phyloP scores from a whole-genome alignment of 2,797 vertebrate species.

The Gambusia yucatana region DNA sequence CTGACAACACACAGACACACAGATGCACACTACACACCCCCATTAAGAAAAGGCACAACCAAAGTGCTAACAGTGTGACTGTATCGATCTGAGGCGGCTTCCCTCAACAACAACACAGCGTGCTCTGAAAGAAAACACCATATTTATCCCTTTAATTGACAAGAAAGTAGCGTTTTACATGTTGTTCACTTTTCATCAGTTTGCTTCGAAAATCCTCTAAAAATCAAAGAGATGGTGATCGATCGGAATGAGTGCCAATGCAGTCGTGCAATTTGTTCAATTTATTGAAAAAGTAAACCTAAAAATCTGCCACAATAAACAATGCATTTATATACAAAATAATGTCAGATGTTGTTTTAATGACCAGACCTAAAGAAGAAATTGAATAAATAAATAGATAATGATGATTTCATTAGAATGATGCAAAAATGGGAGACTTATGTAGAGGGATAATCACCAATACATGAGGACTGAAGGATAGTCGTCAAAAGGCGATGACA shows the following conservation, averaged over 20 bases:
- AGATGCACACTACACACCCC: conserved; percentile 11
- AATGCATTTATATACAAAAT: neutral
- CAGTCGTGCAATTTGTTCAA: neutral
- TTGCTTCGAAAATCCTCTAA: neutral
- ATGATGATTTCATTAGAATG: neutral
- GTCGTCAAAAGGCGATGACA: neutral
- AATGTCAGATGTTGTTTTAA: neutral
- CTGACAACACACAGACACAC: conserved; percentile 21
- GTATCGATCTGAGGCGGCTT: conserved; percentile 52
- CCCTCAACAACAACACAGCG: conserved; percentile 40
- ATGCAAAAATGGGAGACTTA: neutral
- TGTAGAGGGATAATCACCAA: neutral
- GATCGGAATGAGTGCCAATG: neutral
- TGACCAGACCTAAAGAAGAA: neutral
- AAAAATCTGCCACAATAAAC: neutral
- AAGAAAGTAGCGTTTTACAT: conserved; percentile 20
- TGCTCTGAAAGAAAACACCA: conserved; percentile 33
- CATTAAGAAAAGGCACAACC: conserved; percentile 54
- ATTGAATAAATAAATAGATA: neutral
- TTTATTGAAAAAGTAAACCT: neutral
- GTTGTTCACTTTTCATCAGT: conserved; percentile 15
- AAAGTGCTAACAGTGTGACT: conserved; percentile 42
- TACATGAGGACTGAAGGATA: neutral
- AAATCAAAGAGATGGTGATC: neutral
- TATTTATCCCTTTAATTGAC: conserved; percentile 44